Base-by-base conservation (phyloP, 1,140 invertebrate genomes). In the Chrysoperla carnea region DNA sequence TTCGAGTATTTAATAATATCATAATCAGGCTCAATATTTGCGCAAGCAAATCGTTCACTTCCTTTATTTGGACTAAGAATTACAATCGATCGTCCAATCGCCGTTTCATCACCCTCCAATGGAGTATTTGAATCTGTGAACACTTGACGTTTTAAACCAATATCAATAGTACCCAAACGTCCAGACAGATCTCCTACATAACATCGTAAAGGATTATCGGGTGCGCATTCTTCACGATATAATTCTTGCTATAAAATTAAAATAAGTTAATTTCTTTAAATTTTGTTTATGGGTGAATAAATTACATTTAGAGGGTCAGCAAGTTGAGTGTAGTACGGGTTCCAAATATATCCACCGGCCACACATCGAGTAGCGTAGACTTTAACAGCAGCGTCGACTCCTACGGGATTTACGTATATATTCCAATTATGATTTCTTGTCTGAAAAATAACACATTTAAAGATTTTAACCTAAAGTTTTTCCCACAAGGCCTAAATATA, bases 141-240 rank as follows among this genome's bases (percentile, higher is more conserved):
- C 43, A 94, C 71, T 51, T 74, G 71, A 45, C 84, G 72, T 39
- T 79, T 70, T 6, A 74, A 67, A 6, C 90, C 91, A 33, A 95
- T 68, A 50, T 81, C 76, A 43, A 94, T 85, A 1, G 83, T 76
- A 1, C 87, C 89, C 33, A 91, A 61, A 43, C 89, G 71, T 0
- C 84, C 76, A 2, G 86, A 84, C 37, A 94, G 60, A 61, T 97
- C 92, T 0, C 91, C 92, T n/a, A 93, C 81, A 53, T 92, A 84
- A 63, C 92, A 97, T 5, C 89, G 67, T 13, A 93, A 59, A 1
- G 87, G 90, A 55, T 90, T 86, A 59, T 84, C 77, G 0, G 79
- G 70, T 1, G 78, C 79, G 60, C 92, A 96, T 62, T 95, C 87
- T 57, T 81, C 70, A 48, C 63, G 70, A 58, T 96, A 95, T 29